Evolutionary conservation across 2,797 vertebrate species (phyloP).

Genomic region (Schizopygopsis malacanthus): DNA sequence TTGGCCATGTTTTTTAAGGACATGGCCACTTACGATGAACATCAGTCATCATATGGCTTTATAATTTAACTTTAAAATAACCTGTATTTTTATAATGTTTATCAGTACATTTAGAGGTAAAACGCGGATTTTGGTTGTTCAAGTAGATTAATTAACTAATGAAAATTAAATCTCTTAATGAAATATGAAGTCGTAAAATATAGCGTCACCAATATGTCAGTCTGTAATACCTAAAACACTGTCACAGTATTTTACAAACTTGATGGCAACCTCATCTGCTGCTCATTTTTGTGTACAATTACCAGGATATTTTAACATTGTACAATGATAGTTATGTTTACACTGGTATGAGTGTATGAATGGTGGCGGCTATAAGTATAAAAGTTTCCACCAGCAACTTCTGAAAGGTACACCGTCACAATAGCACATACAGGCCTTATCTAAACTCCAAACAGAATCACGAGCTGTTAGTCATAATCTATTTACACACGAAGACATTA

Average conservation of each 20-base stretch:
- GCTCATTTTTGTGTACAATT: background rate
- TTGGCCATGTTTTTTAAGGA: background rate
- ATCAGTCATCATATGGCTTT: background rate
- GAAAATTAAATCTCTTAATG: background rate
- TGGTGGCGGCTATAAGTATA: background rate
- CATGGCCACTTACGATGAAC: background rate
- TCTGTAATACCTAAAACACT: background rate
- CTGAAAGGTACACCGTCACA: background rate
- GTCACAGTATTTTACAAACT: too few species aligned
- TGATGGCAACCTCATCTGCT: background rate
- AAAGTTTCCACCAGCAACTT: background rate
- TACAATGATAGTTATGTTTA: background rate
- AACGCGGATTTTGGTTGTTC: background rate
- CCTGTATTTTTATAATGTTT: background rate
- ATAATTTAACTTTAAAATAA: background rate
- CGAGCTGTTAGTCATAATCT: background rate
- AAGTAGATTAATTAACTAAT: background rate
- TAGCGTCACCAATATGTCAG: background rate
- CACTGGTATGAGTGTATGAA: background rate
- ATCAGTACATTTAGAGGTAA: background rate
- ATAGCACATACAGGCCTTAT: background rate
- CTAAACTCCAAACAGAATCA: background rate
- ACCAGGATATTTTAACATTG: background rate
- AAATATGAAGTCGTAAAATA: background rate
- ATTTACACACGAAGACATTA: background rate